These are phyloP conservation scores for Tinea pellionella DNA, from an alignment of 2,888 invertebrate species.

Conservation along the genomic window DNA sequence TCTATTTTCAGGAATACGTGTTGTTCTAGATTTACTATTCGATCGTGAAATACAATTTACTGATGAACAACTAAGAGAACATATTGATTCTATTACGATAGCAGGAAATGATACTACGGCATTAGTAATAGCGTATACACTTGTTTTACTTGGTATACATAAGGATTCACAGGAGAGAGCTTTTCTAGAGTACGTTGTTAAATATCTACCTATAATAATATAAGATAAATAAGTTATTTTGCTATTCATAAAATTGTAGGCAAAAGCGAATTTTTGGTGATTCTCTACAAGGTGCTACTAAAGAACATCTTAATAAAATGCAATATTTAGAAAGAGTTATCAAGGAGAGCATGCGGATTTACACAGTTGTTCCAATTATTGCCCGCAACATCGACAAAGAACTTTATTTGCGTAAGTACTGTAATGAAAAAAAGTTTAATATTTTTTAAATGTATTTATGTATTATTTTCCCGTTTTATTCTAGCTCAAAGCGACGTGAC, in stretches of 20 bases:
- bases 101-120: slow-evolving; percentile 69
- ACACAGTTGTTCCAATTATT: slow-evolving; percentile 67
- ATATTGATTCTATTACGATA: slow-evolving; percentile 71
- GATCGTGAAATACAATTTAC: slow-evolving; percentile 59
- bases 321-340: slow-evolving; percentile 68
- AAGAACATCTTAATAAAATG: slow-evolving; percentile 63
- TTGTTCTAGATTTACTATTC: slow-evolving; percentile 57
- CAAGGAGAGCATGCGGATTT: slow-evolving; percentile 71
- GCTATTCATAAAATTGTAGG: slow-evolving; percentile 26
- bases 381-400: slow-evolving; percentile 59
- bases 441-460: not conserved
- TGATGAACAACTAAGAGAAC: slow-evolving; percentile 65
- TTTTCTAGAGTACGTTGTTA: slow-evolving; percentile 35
- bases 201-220: not conserved
- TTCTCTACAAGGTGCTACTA: slow-evolving; percentile 42
- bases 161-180: slow-evolving; percentile 42
- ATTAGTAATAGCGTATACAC: slow-evolving; percentile 52
- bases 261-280: slow-evolving; percentile 56
- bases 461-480: not conserved
- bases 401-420: slow-evolving; percentile 53
- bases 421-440: not conserved
- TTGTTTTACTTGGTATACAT: slow-evolving; percentile 53
- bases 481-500: slow-evolving; percentile 49
- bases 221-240: not conserved
- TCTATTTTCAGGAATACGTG: slow-evolving; percentile 26